These are phyloP conservation scores for Piezodorus guildinii DNA, from an alignment of 1,140 invertebrate genomes.

Conservation along the genomic window DNA sequence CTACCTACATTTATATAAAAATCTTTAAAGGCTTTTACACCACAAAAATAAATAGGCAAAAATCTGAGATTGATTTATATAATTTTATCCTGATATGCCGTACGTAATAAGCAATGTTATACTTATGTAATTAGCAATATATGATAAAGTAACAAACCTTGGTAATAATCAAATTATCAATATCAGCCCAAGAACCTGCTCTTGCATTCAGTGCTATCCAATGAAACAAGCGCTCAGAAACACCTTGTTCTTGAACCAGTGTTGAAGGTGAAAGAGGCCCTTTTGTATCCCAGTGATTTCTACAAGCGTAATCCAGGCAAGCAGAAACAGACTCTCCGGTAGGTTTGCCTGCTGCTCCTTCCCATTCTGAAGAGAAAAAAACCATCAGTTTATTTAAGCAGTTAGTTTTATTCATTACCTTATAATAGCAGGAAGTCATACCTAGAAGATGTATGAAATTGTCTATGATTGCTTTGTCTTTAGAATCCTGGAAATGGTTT, in stretches of 20 bases:
- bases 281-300: slow-evolving; percentile 35
- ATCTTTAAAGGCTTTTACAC: too few species aligned
- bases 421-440: slow-evolving; percentile 25
- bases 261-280: slow-evolving; percentile 34
- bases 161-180: slow-evolving; percentile 43
- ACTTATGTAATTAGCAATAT: background rate
- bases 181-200: slow-evolving; percentile 41
- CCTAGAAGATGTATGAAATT: slow-evolving; percentile 39
- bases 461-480: slow-evolving; percentile 35
- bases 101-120: background rate
- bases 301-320: slow-evolving; percentile 36
- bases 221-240: slow-evolving; percentile 42
- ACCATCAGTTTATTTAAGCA: background rate
- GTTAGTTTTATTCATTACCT: background rate
- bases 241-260: slow-evolving; percentile 35
- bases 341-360: slow-evolving; percentile 33
- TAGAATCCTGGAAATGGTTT: slow-evolving; percentile 36
- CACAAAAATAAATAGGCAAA: too few species aligned
- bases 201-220: slow-evolving; percentile 40
- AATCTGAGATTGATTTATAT: too few species aligned
- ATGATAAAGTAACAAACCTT: slow-evolving; percentile 37
- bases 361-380: slow-evolving; percentile 34
- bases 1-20: too few species aligned
- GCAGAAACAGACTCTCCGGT: slow-evolving; percentile 35
- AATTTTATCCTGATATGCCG: too few species aligned